Conservation (phyloP, 2,888 invertebrate genomes). For the Drosophila vallismaia region DNA sequence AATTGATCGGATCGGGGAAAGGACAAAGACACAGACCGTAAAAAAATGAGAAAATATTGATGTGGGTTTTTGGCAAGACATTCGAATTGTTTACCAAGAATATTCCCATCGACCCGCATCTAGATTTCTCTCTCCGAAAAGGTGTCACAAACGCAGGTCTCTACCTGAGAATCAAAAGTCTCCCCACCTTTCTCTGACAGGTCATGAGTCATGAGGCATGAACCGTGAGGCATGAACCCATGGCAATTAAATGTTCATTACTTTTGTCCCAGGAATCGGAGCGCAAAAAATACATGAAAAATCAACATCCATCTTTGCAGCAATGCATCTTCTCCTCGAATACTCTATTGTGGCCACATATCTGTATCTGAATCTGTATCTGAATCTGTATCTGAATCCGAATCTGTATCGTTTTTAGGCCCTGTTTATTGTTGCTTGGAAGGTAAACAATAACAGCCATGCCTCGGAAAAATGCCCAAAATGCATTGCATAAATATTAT, state of each 20-base stretch:
- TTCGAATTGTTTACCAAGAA: conserved; percentile 47
- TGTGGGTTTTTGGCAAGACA: conserved; percentile 34
- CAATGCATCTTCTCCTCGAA: conserved; percentile 13
- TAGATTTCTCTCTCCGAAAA: conserved; percentile 8
- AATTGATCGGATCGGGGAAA: conserved; percentile 48
- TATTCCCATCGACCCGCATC: conserved; percentile 44
- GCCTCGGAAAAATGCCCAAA: conserved; percentile 44
- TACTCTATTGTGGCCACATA: conserved; percentile 18
- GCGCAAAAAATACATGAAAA: conserved; percentile 19
- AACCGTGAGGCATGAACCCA: conserved; percentile 41
- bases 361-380: conserved; percentile 15
- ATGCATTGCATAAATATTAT: conserved; percentile 68
- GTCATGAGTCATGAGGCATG: conserved; percentile 39
- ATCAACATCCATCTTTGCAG: conserved; percentile 27
- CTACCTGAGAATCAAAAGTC: neutral
- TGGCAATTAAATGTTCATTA: conserved; percentile 60
- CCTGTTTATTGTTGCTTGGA: conserved; percentile 55
- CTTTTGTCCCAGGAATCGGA: conserved; percentile 30
- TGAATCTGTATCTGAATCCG: conserved; percentile 14
- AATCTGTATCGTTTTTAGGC: conserved; percentile 21
- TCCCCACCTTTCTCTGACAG: conserved; percentile 28
- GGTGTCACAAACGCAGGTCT: conserved; percentile 57
- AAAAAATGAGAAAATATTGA: conserved; percentile 24
- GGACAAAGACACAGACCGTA: conserved; percentile 13
- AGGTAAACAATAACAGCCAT: conserved; percentile 65